Conservation (phyloP, 2,113 vertebrate species). For the Holacanthus passer region DNA sequence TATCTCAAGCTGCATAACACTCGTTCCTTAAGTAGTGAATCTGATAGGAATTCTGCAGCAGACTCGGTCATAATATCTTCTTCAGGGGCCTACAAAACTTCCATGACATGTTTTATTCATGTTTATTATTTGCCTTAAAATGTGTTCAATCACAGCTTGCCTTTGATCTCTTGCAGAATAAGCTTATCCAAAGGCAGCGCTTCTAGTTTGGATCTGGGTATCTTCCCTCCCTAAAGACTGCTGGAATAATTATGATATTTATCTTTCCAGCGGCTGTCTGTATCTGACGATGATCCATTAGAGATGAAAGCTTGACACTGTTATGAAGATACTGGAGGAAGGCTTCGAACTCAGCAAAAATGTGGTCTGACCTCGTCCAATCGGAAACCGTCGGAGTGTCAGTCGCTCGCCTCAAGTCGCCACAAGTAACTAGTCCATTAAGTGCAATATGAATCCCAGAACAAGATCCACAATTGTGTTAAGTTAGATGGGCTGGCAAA, state of each 20-base stretch:
- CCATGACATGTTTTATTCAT: conserved; percentile 79
- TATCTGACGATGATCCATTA: conserved; percentile 69
- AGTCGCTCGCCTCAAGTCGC: conserved; percentile 23
- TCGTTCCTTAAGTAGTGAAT: conserved; percentile 18
- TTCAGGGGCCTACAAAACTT: conserved; percentile 62
- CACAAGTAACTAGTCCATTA: conserved; percentile 29
- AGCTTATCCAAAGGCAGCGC: conserved; percentile 71
- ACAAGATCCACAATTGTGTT: conserved; percentile 22
- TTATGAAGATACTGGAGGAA: conserved; percentile 32
- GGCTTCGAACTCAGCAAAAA: conserved; percentile 18
- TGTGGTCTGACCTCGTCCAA: conserved; percentile 34
- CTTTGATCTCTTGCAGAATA: conserved; percentile 77
- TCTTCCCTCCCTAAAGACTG: conserved; percentile 65
- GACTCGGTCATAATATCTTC: conserved; percentile 50
- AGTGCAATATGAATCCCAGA: conserved; percentile 4
- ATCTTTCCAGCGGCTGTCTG: conserved; percentile 70
- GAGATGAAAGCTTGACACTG: conserved; percentile 67
- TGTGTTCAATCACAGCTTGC: conserved; percentile 66
- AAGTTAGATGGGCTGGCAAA: background rate
- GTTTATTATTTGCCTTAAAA: conserved; percentile 78
- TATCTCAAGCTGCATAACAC: conserved; percentile 34
- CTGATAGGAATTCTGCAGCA: conserved; percentile 40
- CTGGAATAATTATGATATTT: conserved; percentile 80
- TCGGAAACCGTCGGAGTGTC: conserved; percentile 31
- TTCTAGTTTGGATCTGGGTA: conserved; percentile 61